Conservation (phyloP, 2,888 invertebrate species). For the Anthrax anthrax region DNA sequence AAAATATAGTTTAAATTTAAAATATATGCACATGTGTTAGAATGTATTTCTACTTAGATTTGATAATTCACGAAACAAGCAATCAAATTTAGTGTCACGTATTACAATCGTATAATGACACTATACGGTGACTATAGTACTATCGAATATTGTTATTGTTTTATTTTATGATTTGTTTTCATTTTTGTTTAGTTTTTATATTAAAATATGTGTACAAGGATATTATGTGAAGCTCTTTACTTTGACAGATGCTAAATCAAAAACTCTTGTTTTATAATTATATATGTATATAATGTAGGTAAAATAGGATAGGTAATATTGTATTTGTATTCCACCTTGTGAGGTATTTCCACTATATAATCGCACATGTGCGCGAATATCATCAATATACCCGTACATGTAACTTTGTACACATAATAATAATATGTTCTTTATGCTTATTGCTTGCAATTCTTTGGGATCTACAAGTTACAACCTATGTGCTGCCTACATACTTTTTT, state of each 20-base stretch:
- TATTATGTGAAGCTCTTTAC: background rate
- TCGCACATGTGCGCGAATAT: too few relatives aligned
- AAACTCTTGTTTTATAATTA: background rate
- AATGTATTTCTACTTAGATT: too few relatives aligned
- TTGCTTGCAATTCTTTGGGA: too few relatives aligned
- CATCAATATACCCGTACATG: too few relatives aligned
- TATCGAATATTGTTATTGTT: background rate
- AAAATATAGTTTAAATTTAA: too few relatives aligned
- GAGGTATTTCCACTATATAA: too few relatives aligned
- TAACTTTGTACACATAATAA: background rate
- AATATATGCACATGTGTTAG: too few relatives aligned
- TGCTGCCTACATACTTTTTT: background rate
- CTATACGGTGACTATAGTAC: background rate
- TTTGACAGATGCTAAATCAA: background rate
- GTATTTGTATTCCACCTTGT: too few relatives aligned
- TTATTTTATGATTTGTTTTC: background rate
- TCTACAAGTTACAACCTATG: slow-evolving; percentile 1
- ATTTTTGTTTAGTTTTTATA: too few relatives aligned
- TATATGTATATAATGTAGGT: too few relatives aligned
- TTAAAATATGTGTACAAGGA: background rate
- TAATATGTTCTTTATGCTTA: too few relatives aligned
- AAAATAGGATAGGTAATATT: too few relatives aligned
- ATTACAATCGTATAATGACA: background rate
- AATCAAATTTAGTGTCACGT: slow-evolving; percentile 7
- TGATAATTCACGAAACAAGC: slow-evolving; percentile 6